phyloP scores from a whole-genome alignment of 2,797 vertebrate species.

The Florisuga fusca region DNA sequence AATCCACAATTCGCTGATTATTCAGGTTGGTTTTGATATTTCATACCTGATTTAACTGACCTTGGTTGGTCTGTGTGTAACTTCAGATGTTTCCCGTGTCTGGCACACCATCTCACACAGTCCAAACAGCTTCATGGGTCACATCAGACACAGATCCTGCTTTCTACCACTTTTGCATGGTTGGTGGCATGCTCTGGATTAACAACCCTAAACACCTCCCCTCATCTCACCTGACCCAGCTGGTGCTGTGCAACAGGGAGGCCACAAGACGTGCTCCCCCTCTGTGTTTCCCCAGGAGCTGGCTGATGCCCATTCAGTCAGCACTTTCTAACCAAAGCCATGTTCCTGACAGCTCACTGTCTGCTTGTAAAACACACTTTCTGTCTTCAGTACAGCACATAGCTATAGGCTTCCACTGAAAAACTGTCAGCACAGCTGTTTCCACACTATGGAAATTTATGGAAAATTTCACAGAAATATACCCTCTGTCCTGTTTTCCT shows the following conservation, averaged over 20 bases:
- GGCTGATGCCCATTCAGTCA: neutral
- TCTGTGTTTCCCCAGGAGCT: neutral
- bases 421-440: neutral
- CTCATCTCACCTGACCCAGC: neutral
- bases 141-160: neutral
- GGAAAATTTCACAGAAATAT: neutral
- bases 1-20: neutral
- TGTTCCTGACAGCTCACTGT: neutral
- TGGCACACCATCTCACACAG: accelerated
- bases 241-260: accelerated
- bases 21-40: neutral
- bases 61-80: neutral
- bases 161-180: neutral
- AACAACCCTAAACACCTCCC: neutral
- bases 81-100: neutral
- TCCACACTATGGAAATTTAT: neutral
- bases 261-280: neutral
- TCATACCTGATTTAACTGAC: neutral
- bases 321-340: neutral
- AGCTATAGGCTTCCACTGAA: neutral
- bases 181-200: accelerated
- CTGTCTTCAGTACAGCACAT: neutral
- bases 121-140: neutral
- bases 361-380: neutral
- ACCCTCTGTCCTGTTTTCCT: neutral